These are phyloP conservation scores for Cydia fagiglandana DNA, from an alignment of 1,140 invertebrate species.

Conservation along the genomic window DNA sequence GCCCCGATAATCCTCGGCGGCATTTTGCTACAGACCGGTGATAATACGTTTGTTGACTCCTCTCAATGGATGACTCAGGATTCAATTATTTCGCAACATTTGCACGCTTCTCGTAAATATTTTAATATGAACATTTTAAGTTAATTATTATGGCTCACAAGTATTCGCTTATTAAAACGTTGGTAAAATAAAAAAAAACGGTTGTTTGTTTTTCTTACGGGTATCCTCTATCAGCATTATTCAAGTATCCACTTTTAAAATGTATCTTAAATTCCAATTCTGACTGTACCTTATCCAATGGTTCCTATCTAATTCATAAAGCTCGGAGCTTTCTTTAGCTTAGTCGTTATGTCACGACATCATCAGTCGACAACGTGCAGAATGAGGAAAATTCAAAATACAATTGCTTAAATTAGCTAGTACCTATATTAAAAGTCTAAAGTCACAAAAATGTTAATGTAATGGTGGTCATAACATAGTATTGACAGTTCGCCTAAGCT, in stretches of 20 bases:
- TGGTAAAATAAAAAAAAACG: neutral
- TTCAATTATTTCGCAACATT: slow-evolving; percentile 3
- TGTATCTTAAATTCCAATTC: no score
- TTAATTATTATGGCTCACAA: neutral
- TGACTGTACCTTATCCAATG: no score
- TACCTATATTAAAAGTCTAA: no score
- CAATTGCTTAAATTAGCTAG: no score
- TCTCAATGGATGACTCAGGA: slow-evolving; percentile 24
- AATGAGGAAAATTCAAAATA: no score
- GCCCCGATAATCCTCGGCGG: neutral
- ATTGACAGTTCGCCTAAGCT: no score
- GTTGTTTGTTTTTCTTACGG: neutral
- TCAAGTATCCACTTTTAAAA: neutral
- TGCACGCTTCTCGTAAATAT: slow-evolving; percentile 6
- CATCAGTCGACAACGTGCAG: no score
- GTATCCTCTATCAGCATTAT: neutral
- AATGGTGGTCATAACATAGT: no score
- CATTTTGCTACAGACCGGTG: neutral
- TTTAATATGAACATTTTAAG: slow-evolving; percentile 1
- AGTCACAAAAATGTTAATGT: no score
- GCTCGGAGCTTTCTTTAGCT: no score
- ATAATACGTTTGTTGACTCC: slow-evolving; percentile 28
- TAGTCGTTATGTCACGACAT: no score
- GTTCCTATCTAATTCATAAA: no score
- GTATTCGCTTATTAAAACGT: neutral